Evolutionary conservation across 2,113 vertebrate genomes (phyloP).

Genomic region (Dolichallabes microphthalmus): DNA sequence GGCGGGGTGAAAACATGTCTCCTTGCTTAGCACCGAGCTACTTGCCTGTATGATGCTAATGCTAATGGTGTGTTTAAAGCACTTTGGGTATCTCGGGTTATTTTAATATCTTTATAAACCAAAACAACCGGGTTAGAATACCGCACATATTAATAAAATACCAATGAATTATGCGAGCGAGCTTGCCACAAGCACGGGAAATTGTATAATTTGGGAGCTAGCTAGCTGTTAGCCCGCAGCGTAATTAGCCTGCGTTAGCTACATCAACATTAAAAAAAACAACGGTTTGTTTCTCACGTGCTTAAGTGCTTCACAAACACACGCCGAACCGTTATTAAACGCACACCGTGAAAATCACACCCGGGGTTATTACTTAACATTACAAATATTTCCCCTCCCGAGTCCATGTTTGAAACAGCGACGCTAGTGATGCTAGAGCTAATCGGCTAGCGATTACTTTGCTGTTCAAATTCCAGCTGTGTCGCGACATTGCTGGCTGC

Average conservation of each 20-base stretch:
- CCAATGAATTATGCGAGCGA: neutral
- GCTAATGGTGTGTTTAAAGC: slow-evolving; percentile 13
- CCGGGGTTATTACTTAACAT: neutral
- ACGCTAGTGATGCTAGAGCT: slow-evolving; percentile 33
- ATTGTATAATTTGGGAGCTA: neutral
- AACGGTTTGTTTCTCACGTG: neutral
- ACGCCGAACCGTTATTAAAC: neutral
- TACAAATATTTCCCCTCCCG: too few species aligned
- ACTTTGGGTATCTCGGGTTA: neutral
- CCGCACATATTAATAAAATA: neutral
- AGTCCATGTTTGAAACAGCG: neutral
- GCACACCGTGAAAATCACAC: neutral
- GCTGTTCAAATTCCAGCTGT: slow-evolving; percentile 45
- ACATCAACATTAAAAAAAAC: neutral
- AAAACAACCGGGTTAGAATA: neutral
- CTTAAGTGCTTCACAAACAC: neutral
- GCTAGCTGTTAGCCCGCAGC: slow-evolving; percentile 16
- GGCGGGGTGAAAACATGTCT: slow-evolving; percentile 53
- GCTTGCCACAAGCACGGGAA: neutral
- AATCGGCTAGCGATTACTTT: slow-evolving; percentile 42
- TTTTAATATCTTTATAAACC: neutral
- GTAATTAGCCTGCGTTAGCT: slow-evolving; percentile 29
- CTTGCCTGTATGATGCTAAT: slow-evolving; percentile 33
- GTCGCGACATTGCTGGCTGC: slow-evolving; percentile 44
- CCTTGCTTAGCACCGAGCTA: slow-evolving; percentile 20